These are phyloP conservation scores for Callopanchax toddi DNA, from an alignment of 2,113 vertebrate genomes.

Conservation along the genomic window DNA sequence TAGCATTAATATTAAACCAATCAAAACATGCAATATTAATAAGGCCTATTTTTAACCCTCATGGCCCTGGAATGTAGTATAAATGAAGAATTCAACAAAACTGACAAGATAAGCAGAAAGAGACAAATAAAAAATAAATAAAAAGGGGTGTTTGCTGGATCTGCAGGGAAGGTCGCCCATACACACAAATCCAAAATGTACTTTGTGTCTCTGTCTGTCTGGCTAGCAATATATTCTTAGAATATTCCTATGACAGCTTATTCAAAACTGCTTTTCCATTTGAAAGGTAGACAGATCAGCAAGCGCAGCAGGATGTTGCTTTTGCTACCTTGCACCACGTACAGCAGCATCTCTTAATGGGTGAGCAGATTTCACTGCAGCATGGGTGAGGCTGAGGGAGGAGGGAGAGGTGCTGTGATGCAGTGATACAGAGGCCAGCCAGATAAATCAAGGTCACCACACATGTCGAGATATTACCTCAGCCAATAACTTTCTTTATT, in stretches of 20 bases:
- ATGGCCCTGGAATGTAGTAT: conserved; percentile 41
- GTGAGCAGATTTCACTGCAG: conserved; percentile 72
- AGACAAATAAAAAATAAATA: conserved; percentile 9
- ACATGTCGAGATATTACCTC: conserved; percentile 72
- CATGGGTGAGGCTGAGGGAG: conserved; percentile 70
- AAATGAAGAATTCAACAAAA: conserved; percentile 52
- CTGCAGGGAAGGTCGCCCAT: conserved; percentile 34
- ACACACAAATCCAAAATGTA: conserved; percentile 23
- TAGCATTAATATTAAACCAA: conserved; percentile 77
- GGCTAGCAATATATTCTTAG: conserved; percentile 22
- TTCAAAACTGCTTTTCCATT: conserved; percentile 48
- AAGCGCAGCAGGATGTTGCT: conserved; percentile 58
- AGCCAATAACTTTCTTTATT: conserved; percentile 79
- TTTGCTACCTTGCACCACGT: conserved; percentile 50
- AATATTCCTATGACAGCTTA: conserved; percentile 47
- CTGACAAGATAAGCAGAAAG: conserved; percentile 1
- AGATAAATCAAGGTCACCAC: conserved; percentile 77
- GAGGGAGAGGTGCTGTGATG: conserved; percentile 62
- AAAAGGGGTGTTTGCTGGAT: conserved; percentile 4
- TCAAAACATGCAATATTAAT: conserved; percentile 77
- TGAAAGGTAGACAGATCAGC: conserved; percentile 55
- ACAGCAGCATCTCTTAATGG: conserved; percentile 66
- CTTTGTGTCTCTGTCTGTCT: conserved; percentile 20
- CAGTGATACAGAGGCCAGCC: conserved; percentile 64
- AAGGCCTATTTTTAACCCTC: conserved; percentile 72